A percentile compares a stretch with the other conserved stretches of the same genome.
Conservation (phyloP, 2,113 vertebrate genomes). For the Chionodraco myersi region DNA sequence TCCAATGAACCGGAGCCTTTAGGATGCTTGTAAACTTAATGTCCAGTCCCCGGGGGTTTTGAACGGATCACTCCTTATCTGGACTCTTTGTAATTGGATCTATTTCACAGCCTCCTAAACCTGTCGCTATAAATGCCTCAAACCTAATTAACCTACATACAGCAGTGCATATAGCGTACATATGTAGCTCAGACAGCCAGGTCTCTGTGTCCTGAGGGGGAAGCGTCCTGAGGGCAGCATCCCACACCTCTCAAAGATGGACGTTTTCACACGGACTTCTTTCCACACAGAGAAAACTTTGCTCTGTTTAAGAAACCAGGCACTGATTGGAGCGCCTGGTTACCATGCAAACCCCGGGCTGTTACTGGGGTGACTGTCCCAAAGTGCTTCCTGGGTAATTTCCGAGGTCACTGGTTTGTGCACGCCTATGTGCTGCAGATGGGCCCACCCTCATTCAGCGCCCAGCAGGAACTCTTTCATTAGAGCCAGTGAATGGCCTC, state of each 20-base stretch:
- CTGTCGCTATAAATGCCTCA: slow-evolving; percentile 27
- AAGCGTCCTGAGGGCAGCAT: slow-evolving; percentile 39
- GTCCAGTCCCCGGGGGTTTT: slow-evolving; percentile 59
- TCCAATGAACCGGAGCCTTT: slow-evolving; percentile 66
- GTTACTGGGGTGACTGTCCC: slow-evolving; percentile 85
- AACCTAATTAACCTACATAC: slow-evolving; percentile 50
- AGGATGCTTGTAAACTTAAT: slow-evolving; percentile 71
- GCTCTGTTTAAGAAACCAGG: slow-evolving; percentile 75
- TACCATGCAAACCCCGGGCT: slow-evolving; percentile 82
- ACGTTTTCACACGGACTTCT: slow-evolving; percentile 71
- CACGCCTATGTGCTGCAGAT: slow-evolving; percentile 84
- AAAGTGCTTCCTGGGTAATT: slow-evolving; percentile 87
- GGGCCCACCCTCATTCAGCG: slow-evolving; percentile 82
- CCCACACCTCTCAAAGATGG: slow-evolving; percentile 57
- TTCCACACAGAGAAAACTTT: slow-evolving; percentile 72
- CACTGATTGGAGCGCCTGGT: slow-evolving; percentile 82
- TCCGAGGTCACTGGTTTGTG: slow-evolving; percentile 87
- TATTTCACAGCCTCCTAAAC: slow-evolving; percentile 45
- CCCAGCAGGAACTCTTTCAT: slow-evolving; percentile 84
- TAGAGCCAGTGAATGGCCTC: slow-evolving; percentile 81
- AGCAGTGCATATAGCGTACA: not conserved
- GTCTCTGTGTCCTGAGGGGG: slow-evolving; percentile 49
- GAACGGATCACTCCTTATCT: slow-evolving; percentile 36
- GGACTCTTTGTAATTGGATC: slow-evolving; percentile 52
- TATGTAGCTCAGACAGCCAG: slow-evolving; percentile 50